Evolutionary conservation across 2,113 vertebrate species (phyloP).

Genomic region (Polyodon spathula): DNA sequence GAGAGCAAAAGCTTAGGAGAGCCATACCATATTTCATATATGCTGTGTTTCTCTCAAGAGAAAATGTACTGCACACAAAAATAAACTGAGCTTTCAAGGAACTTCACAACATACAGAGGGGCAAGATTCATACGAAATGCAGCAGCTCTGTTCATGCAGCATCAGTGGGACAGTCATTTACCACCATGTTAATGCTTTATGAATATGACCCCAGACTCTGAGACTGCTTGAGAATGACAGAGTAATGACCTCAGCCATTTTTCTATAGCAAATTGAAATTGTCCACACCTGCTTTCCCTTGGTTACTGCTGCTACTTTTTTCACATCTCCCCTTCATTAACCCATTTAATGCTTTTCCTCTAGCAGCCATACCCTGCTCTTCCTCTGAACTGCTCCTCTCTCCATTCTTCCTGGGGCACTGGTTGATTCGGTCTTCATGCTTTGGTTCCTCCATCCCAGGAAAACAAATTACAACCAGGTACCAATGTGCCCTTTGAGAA

Average conservation of each 20-base stretch:
- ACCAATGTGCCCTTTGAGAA: conserved; percentile 84
- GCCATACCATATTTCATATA: no score
- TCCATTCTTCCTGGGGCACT: conserved; percentile 12
- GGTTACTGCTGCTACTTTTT: background rate
- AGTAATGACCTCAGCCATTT: background rate
- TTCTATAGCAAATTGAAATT: conserved; percentile 20
- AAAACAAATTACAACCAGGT: conserved; percentile 90
- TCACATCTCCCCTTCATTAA: conserved; percentile 6
- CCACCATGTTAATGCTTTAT: no score
- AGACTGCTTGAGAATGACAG: background rate
- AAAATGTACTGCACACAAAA: background rate
- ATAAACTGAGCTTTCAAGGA: background rate
- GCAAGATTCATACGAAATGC: background rate
- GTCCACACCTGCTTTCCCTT: conserved; percentile 25
- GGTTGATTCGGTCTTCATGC: conserved; percentile 44
- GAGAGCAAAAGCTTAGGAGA: no score
- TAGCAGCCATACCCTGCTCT: conserved; percentile 14
- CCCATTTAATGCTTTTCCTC: conserved; percentile 11
- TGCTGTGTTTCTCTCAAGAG: no score
- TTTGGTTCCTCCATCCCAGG: conserved; percentile 70
- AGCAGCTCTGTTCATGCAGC: no score
- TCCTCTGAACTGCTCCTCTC: background rate
- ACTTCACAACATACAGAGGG: background rate
- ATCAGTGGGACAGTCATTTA: no score
- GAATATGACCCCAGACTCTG: no score